Conservation (phyloP, 2,113 vertebrate genomes). For the Psittacula cyanocephala region DNA sequence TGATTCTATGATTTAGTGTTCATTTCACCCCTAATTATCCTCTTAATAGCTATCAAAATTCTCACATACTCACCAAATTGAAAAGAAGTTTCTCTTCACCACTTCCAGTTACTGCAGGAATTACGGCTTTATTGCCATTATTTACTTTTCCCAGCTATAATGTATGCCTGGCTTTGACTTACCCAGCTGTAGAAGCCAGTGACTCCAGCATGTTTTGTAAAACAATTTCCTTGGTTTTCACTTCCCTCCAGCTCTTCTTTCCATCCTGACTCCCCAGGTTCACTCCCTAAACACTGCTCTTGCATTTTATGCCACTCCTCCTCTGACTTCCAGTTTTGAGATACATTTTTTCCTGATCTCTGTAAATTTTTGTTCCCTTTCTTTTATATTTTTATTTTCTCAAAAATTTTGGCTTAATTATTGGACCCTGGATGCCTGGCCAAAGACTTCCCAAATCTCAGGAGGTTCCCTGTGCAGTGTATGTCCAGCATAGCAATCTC, state of each 20-base stretch:
- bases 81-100: conserved; percentile 53
- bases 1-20: conserved; percentile 61
- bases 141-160: conserved; percentile 59
- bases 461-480: not conserved
- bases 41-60: conserved; percentile 65
- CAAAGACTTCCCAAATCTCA: not conserved
- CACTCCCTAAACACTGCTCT: not conserved
- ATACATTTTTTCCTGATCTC: not conserved
- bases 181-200: not conserved
- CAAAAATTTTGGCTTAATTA: not conserved
- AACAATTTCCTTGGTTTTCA: not conserved
- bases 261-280: not conserved
- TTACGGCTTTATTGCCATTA: conserved; percentile 53
- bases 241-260: not conserved
- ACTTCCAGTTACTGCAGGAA: conserved; percentile 42
- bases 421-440: not conserved
- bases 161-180: conserved; percentile 30
- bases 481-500: not conserved
- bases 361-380: not conserved
- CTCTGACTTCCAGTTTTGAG: not conserved
- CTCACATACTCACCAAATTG: conserved; percentile 57
- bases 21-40: conserved; percentile 72
- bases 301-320: not conserved
- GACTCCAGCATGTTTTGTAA: conserved; percentile 14
- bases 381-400: not conserved